Evolutionary conservation across 2,888 invertebrate species (phyloP).

Genomic region (Thera britannica): DNA sequence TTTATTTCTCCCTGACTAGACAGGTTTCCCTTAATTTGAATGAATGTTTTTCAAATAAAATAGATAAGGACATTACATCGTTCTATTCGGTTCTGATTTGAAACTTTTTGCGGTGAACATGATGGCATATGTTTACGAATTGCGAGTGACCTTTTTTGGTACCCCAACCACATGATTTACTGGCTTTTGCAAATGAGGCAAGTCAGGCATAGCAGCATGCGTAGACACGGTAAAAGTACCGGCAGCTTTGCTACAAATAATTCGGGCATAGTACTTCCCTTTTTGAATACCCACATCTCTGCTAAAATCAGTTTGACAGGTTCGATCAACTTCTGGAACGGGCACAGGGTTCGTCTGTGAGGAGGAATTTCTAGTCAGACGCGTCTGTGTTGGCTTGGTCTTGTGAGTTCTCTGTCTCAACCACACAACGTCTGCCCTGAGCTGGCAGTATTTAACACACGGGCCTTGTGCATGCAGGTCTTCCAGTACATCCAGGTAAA

Average conservation of each 20-base stretch:
- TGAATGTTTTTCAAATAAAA: neutral
- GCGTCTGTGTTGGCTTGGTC: neutral
- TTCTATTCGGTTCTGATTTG: neutral
- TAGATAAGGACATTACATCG: neutral
- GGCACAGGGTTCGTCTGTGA: neutral
- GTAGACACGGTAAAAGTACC: neutral
- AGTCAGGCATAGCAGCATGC: neutral
- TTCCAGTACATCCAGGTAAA: neutral
- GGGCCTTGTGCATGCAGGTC: conserved; percentile 2
- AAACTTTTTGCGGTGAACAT: neutral
- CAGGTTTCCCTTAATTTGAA: neutral
- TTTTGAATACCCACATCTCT: neutral
- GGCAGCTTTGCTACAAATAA: neutral
- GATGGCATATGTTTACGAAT: neutral
- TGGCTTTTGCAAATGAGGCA: neutral
- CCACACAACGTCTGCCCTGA: neutral
- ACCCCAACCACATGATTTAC: neutral
- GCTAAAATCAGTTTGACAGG: neutral
- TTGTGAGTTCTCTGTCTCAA: neutral
- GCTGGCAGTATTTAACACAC: conserved; percentile 2
- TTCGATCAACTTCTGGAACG: neutral
- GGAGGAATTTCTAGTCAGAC: neutral
- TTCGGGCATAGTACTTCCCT: neutral
- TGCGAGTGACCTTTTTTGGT: neutral
- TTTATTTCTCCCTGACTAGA: neutral